Evolutionary conservation across 2,888 invertebrate species (phyloP).

Genomic region (Achlya flavicornis): DNA sequence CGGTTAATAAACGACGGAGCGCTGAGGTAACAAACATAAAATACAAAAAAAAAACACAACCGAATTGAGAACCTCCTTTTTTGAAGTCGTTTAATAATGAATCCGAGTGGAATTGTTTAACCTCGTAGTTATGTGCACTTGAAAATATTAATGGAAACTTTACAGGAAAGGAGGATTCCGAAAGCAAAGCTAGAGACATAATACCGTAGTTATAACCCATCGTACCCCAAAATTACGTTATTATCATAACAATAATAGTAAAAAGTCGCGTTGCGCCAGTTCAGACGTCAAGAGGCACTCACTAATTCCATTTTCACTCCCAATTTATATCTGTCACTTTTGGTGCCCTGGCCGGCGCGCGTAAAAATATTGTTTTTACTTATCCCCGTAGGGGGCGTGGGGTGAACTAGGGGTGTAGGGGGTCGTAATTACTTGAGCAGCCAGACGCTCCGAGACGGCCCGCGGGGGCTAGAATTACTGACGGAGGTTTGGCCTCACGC

Average conservation of each 20-base stretch:
- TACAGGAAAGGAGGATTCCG: not conserved
- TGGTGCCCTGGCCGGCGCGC: slow-evolving; percentile 71
- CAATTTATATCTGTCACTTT: slow-evolving; percentile 82
- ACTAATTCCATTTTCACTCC: slow-evolving; percentile 76
- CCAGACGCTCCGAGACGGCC: slow-evolving; percentile 66
- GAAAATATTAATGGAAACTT: not conserved
- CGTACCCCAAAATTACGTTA: not conserved
- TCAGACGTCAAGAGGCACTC: slow-evolving; percentile 60
- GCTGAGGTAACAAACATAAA: too few relatives aligned
- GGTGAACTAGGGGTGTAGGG: slow-evolving; percentile 44
- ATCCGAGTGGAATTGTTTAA: too few relatives aligned
- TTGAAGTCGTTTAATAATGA: too few relatives aligned
- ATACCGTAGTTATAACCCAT: not conserved
- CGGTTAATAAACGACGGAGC: too few relatives aligned
- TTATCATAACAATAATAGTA: slow-evolving; percentile 21
- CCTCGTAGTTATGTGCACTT: too few relatives aligned
- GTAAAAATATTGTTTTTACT: slow-evolving; percentile 84
- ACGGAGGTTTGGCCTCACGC: slow-evolving; percentile 54
- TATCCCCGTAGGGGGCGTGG: slow-evolving; percentile 61
- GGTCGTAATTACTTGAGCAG: slow-evolving; percentile 81
- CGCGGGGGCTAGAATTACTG: slow-evolving; percentile 68
- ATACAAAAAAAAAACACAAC: too few relatives aligned
- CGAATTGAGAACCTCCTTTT: too few relatives aligned
- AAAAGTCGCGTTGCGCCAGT: slow-evolving; percentile 43
- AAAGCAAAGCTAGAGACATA: not conserved